A percentile compares a stretch with the other conserved stretches of the same genome.
Conservation (phyloP, 1,140 invertebrate genomes). For the Cataglyphis hispanica region DNA sequence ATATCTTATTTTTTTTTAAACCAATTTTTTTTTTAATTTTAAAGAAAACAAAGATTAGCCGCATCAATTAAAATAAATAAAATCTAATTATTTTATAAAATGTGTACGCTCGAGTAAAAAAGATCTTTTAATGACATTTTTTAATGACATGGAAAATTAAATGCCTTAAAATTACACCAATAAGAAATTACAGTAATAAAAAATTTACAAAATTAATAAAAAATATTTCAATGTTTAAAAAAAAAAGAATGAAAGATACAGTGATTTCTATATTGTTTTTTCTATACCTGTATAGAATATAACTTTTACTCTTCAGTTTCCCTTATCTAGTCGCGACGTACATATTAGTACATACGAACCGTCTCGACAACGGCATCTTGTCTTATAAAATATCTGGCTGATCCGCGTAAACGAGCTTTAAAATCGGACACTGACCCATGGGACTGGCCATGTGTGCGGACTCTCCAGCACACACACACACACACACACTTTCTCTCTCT, state of each 20-base stretch:
- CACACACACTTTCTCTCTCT: too few relatives aligned
- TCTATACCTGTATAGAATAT: too few relatives aligned
- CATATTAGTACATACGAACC: conserved; percentile 6
- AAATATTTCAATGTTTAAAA: not conserved
- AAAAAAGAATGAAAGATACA: not conserved
- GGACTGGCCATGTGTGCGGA: not conserved
- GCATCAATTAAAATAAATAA: not conserved
- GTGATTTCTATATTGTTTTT: not conserved
- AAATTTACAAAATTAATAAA: not conserved
- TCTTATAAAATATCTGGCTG: conserved; percentile 52
- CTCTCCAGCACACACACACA: too few relatives aligned
- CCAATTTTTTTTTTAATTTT: not conserved
- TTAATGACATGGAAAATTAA: not conserved
- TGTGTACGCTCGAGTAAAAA: not conserved
- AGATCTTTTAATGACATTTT: not conserved
- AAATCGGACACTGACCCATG: conserved; percentile 62
- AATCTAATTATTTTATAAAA: not conserved
- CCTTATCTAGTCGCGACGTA: not conserved
- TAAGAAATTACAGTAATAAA: not conserved
- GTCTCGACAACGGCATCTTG: conserved; percentile 16
- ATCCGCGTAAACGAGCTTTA: conserved; percentile 62
- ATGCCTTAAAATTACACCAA: not conserved
- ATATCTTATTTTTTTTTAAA: not conserved
- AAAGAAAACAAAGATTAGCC: too few relatives aligned
- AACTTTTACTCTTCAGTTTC: not conserved